Conservation (phyloP, 2,113 vertebrate species). For the Henicopernis longicauda region DNA sequence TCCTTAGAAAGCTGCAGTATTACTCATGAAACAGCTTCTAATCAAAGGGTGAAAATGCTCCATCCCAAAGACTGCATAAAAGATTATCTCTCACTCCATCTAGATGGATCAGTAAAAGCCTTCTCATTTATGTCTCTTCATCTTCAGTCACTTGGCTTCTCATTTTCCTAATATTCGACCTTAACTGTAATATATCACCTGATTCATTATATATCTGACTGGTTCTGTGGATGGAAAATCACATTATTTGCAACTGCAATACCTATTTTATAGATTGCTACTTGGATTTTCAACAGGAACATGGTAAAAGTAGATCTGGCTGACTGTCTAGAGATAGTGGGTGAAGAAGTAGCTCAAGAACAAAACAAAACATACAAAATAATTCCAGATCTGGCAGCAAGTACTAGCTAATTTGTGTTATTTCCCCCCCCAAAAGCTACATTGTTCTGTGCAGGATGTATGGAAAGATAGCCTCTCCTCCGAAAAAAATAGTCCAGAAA, state of each 20-base stretch:
- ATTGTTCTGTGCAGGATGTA: not conserved
- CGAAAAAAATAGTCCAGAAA: not conserved
- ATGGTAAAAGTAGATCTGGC: not conserved
- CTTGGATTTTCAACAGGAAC: not conserved
- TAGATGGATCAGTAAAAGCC: not conserved
- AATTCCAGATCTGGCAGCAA: not conserved
- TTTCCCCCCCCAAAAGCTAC: not conserved
- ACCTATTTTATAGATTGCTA: not conserved
- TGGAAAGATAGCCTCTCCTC: not conserved
- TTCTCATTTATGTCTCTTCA: not conserved
- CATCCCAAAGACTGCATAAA: not conserved
- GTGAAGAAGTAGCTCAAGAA: not conserved
- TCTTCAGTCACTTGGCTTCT: not conserved
- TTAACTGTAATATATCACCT: not conserved
- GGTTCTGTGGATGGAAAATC: not conserved
- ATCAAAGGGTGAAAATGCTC: not conserved
- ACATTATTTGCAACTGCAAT: not conserved
- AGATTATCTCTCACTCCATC: not conserved
- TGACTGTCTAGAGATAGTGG: not conserved
- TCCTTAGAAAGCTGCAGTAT: not conserved
- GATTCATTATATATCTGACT: not conserved
- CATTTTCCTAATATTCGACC: not conserved
- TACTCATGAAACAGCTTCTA: not conserved
- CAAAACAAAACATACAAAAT: not conserved
- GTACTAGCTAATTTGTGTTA: not conserved